Evolutionary conservation across 2,888 invertebrate genomes (phyloP), one percentile per base, ranked within the genome.

Genomic region (Paralinhomoeus sp.): DNA sequence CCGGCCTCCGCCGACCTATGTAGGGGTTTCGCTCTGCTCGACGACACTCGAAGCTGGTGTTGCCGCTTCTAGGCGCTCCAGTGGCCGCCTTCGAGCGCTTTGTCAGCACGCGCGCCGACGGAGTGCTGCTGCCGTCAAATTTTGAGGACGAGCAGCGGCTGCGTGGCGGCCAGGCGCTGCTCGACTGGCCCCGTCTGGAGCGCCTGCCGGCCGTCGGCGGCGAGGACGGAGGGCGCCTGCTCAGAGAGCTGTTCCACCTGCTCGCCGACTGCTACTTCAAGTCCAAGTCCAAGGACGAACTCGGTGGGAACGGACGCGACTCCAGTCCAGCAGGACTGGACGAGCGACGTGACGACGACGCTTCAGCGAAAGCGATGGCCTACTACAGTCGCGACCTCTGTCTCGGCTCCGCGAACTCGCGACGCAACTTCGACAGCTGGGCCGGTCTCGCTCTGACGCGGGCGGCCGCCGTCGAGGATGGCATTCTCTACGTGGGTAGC

Each of bases 231-330:
- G 5, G 17, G 18, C 27, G 52, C 13, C 51, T 63, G 12, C 51
- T 62, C 18, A 52, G 73, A 34, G 76, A 78, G 43, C 74, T 84
- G 46, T 89, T 80, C 62, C 89, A 84, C 61, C 67, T 89, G n/a
- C 66, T 91, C 23, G 89, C 78, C 1, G 89, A 91, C 67, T 82
- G 77, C 64, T 78, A 84, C 64, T 83, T 87, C 58, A 89, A 89
- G 64, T 80, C 75, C 58, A 75, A 77, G 53, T 81, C 83, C 52
- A 74, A 27, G 7, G 27, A 27, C 27, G 27, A 27, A 5, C 27
- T 27, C 7, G 12, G 27, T 27, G 12, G 12, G 27, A 27, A 27
- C 7, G 27, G 27, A 27, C 12, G 5, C 5, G 27, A 27, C n/a
- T n/a, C n/a, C n/a, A 27, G 27, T 12, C 27, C 12, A 27, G 27